Conservation (phyloP, 2,113 vertebrate genomes). For the Rhea pennata region DNA sequence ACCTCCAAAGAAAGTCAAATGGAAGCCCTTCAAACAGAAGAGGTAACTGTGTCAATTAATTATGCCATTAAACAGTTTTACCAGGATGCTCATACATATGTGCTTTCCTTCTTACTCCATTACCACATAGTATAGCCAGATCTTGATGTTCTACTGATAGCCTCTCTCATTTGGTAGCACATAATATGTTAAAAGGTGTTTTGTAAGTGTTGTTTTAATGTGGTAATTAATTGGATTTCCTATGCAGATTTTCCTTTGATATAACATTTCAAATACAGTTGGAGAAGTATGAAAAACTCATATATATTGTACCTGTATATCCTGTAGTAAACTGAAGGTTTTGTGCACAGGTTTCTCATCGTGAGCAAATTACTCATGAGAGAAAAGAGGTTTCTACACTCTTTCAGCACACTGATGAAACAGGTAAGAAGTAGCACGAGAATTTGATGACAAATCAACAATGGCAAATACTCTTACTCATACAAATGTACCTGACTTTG, state of each 20-base stretch:
- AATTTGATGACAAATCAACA: background rate
- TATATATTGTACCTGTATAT: background rate
- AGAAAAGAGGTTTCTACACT: slow-evolving; percentile 62
- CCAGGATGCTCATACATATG: background rate
- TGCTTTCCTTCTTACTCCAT: slow-evolving; percentile 11
- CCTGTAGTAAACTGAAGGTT: slow-evolving; percentile 45
- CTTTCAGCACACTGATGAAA: slow-evolving; percentile 68
- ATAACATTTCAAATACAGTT: background rate
- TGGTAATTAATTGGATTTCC: background rate
- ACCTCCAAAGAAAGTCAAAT: slow-evolving; percentile 71
- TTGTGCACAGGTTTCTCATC: slow-evolving; percentile 72
- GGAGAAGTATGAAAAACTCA: background rate
- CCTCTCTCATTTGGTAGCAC: background rate
- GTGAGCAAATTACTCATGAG: slow-evolving; percentile 62
- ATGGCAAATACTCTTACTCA: background rate
- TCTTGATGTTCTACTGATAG: background rate
- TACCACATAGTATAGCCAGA: background rate
- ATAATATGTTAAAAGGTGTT: background rate
- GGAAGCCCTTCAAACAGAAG: slow-evolving; percentile 77
- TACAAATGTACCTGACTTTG: background rate
- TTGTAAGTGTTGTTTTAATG: background rate
- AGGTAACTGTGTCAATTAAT: slow-evolving; percentile 76
- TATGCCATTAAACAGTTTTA: background rate
- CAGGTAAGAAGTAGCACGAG: slow-evolving; percentile 66
- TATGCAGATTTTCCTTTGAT: background rate